These are phyloP conservation scores for Xylocampa areola DNA, from an alignment of 2,888 invertebrate species.

Conservation along the genomic window DNA sequence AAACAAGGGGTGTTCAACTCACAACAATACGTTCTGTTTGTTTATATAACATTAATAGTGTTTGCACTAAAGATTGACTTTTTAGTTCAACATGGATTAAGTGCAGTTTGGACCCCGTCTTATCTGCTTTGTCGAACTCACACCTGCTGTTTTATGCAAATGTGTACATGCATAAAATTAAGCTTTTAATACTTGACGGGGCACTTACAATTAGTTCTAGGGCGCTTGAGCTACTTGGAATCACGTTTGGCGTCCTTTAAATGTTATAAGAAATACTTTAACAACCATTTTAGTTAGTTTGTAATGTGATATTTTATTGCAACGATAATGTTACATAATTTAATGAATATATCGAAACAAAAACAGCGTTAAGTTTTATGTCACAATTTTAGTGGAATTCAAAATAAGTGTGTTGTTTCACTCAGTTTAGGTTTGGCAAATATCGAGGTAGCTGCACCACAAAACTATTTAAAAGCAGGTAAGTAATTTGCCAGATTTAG, in stretches of 20 bases:
- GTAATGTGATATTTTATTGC: no score
- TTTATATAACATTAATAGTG: slow-evolving; percentile 49
- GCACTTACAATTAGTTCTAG: slow-evolving; percentile 42
- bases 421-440: no score
- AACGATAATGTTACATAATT: no score
- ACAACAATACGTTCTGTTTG: slow-evolving; percentile 37
- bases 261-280: no score
- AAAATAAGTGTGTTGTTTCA: no score
- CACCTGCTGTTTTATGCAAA: slow-evolving; percentile 51
- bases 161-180: slow-evolving; percentile 41
- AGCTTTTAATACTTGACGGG: slow-evolving; percentile 27
- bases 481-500: no score
- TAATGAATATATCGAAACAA: no score
- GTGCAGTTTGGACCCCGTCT: not conserved
- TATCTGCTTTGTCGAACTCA: slow-evolving; percentile 21
- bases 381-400: no score
- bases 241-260: slow-evolving; percentile 22
- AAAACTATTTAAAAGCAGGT: no score
- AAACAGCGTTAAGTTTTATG: no score
- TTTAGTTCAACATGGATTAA: slow-evolving; percentile 42
- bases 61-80: slow-evolving; percentile 56
- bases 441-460: no score
- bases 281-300: no score
- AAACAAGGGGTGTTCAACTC: slow-evolving; percentile 44
- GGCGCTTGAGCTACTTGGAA: slow-evolving; percentile 8